These are phyloP conservation scores for Channa argus DNA, from an alignment of 2,113 vertebrate genomes.

Conservation along the genomic window DNA sequence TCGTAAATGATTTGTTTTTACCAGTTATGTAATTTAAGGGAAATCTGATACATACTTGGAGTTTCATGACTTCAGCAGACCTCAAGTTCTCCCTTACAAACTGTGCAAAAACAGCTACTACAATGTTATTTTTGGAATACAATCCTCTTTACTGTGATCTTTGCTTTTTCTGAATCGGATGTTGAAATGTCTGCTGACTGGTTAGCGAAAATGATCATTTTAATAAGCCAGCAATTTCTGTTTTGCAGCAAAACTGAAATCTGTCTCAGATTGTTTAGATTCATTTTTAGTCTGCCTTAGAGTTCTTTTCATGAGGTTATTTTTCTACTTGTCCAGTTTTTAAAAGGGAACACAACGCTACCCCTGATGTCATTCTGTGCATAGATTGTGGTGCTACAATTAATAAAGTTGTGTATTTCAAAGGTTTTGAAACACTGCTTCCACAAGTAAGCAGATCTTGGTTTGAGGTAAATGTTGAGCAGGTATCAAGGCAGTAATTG, in stretches of 20 bases:
- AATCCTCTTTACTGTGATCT: background rate
- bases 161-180: background rate
- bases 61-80: background rate
- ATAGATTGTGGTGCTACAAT: constrained; percentile 49
- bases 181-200: background rate
- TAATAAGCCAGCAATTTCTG: background rate
- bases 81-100: background rate
- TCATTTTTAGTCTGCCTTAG: background rate
- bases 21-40: background rate
- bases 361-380: constrained; percentile 33
- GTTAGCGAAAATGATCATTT: background rate
- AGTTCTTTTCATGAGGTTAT: background rate
- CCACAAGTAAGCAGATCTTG: background rate
- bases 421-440: constrained; percentile 4
- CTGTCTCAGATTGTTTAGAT: background rate
- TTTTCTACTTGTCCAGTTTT: background rate
- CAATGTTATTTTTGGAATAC: background rate
- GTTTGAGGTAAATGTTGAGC: background rate
- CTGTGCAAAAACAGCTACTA: background rate
- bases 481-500: background rate
- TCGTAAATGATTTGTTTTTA: too few species aligned
- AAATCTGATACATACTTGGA: background rate
- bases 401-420: constrained; percentile 2
- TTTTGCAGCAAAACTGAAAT: background rate
- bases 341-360: background rate